These are phyloP conservation scores for Hedya salicella DNA, from an alignment of 2,888 invertebrate species.

Conservation along the genomic window DNA sequence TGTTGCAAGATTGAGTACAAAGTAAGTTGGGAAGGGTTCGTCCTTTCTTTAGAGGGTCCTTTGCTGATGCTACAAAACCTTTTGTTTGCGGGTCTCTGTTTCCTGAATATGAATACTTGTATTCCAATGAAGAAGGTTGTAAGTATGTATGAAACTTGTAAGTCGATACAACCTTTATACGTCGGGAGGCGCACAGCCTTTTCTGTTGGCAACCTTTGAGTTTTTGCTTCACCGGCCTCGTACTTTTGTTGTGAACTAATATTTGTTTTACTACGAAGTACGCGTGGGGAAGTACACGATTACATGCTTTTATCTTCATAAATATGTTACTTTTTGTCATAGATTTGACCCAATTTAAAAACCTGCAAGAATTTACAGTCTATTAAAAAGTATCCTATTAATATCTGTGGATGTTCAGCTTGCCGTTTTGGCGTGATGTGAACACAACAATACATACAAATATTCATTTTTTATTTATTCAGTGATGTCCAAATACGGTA, in stretches of 20 bases:
- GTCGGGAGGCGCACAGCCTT: neutral
- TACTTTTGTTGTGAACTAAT: constrained; percentile 31
- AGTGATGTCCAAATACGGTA: no score
- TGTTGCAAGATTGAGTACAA: constrained; percentile 16
- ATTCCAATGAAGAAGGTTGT: constrained; percentile 3
- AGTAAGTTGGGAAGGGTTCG: constrained; percentile 26
- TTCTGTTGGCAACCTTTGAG: constrained; percentile 25
- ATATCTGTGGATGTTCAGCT: no score
- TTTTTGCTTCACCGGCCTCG: constrained; percentile 14
- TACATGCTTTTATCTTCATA: constrained; percentile 17
- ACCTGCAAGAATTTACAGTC: no score
- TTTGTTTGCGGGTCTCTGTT: constrained; percentile 36
- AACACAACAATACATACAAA: no score
- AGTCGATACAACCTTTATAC: neutral
- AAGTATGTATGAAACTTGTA: neutral
- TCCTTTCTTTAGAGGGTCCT: constrained; percentile 28
- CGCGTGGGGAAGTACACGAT: neutral
- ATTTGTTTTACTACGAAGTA: constrained; percentile 12
- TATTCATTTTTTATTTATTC: no score
- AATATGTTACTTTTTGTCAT: neutral
- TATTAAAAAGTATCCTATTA: no score
- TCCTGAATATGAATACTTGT: constrained; percentile 35
- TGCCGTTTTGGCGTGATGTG: no score
- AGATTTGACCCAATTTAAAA: neutral
- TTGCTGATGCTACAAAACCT: constrained; percentile 27